Evolutionary conservation across 2,797 vertebrate genomes (phyloP), one percentile per base, ranked within the genome.

Genomic region (Urocyon cinereoargenteus): DNA sequence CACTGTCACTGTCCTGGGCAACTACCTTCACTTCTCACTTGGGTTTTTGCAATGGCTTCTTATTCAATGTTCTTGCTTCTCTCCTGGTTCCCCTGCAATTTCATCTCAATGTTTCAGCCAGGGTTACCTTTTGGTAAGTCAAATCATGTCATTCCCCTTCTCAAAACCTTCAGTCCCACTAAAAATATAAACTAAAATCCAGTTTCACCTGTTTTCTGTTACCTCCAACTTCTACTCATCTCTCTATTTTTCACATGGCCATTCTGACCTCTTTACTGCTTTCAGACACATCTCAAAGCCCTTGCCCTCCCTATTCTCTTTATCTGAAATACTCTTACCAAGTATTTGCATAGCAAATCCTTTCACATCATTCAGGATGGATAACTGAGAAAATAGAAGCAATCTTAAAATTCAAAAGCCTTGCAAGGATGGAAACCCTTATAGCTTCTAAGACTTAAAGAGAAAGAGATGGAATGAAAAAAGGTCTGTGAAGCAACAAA

Each of bases 371-470:
- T 82, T 81, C n/a, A 94, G 51, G 21, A 9, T 57, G 34, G 24
- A 36, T 70, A 88, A 68, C 7, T 77, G 21, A 85, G 6, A 34
- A 36, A 79, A 66, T 40, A 34, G 24, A 78, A 21, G 49, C 51
- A 73, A 26, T 64, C 57, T 68, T 66, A 87, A 92, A 95, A 94
- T 90, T 77, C 21, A 90, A 73, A 92, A 36, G 28, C 6, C 18
- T 81, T 86, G 18, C 40, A 95, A 51, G 12, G 31, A 61, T 96
- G 64, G n/a, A 90, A 88, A 95, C 26, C 12, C 15, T 51, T 95
- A 40, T 0, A 59, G 16, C 18, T 81, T 87, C 53, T 84, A 86
- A 96, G 28, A 40, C 18, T 78, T 18, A 57, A 83, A 92, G 72
- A 87, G 6, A 28, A 84, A 6, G 21, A 55, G 40, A 81, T 22